Conservation (phyloP, 2,888 invertebrate species). For the Thecocarcelia acutangulata region DNA sequence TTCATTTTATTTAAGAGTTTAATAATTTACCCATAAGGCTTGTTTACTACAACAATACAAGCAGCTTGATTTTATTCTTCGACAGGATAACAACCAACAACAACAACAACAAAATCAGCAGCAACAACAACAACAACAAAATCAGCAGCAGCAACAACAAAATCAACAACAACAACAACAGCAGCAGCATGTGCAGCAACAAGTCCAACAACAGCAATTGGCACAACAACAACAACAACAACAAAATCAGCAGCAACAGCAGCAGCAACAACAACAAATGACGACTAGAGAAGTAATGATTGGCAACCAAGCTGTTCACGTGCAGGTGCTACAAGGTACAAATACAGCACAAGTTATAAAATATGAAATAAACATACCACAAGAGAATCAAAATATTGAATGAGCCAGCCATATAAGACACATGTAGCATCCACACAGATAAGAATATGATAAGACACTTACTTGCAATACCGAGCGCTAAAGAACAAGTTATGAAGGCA, state of each 20-base stretch:
- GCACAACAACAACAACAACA: slow-evolving; percentile 77
- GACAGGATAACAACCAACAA: slow-evolving; percentile 72
- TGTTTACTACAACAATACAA: slow-evolving; percentile 68
- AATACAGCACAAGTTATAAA: slow-evolving; percentile 82
- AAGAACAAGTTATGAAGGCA: slow-evolving; percentile 1
- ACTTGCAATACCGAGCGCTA: slow-evolving; percentile 3
- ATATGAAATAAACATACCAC: slow-evolving; percentile 84
- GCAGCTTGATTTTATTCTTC: slow-evolving; percentile 73
- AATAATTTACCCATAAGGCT: slow-evolving; percentile 66
- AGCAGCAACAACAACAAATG: slow-evolving; percentile 76
- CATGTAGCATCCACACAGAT: not conserved
- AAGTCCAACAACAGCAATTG: slow-evolving; percentile 75
- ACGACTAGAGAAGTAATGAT: slow-evolving; percentile 81
- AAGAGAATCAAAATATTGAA: slow-evolving; percentile 74
- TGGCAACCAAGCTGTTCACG: slow-evolving; percentile 81
- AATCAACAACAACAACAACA: slow-evolving; percentile 74
- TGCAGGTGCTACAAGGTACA: slow-evolving; percentile 78
- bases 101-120: slow-evolving; percentile 78
- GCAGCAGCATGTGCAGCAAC: slow-evolving; percentile 64
- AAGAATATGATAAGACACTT: not conserved
- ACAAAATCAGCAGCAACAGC: slow-evolving; percentile 76
- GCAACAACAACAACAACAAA: slow-evolving; percentile 76
- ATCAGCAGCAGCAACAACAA: slow-evolving; percentile 70
- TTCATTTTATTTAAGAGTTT: slow-evolving; percentile 63
- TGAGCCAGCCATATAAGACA: slow-evolving; percentile 29